Base-by-base conservation (phyloP, 1,140 invertebrate genomes). In the Drosophila rhopaloa region DNA sequence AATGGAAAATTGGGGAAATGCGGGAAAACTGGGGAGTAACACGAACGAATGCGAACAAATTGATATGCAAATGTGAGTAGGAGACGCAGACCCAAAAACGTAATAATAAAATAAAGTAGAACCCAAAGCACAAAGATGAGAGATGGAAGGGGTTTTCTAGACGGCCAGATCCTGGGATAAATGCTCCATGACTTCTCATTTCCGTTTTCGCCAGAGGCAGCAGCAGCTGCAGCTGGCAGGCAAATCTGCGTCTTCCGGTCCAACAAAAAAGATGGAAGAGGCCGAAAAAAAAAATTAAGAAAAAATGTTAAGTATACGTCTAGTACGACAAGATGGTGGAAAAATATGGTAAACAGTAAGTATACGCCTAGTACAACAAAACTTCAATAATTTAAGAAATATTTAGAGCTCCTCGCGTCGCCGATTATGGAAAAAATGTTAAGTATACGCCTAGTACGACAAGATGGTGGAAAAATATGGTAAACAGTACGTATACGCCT, bases 11-110 rank as follows among this genome's bases (percentile, higher is more conserved):
- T n/a, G 19, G 37, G 19, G 55, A 7, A 43, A 48, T 38, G 44
- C 38, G 40, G 29, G 24, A 40, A 67, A 35, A 27, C n/a, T 10
- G 44, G 53, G 35, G 51, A 73, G 55, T 62, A 63, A 73, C 73
- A 77, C 67, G 62, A 70, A 66, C 81, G 81, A 86, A 86, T 86
- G 68, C 73, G 67, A 86, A 88, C 82, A 86, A 86, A 86, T 86
- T 86, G 82, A 86, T 88, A 86, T 86, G 83, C 82, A 86, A 86
- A 88, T 86, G 83, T 82, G 83, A 47, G 53, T 68, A 50, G 16
- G 41, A 55, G 54, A 47, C 41, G 61, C 32, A 35, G 38, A 59
- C 54, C 46, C 59, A 53, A 60, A 56, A 76, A 61, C 57, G 61
- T 88, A 79, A 72, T 76, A 88, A 83, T 83, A 88, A 83, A 79